Evolutionary conservation across 2,888 invertebrate genomes (phyloP).

Genomic region (Phyllotreta cruciferae): DNA sequence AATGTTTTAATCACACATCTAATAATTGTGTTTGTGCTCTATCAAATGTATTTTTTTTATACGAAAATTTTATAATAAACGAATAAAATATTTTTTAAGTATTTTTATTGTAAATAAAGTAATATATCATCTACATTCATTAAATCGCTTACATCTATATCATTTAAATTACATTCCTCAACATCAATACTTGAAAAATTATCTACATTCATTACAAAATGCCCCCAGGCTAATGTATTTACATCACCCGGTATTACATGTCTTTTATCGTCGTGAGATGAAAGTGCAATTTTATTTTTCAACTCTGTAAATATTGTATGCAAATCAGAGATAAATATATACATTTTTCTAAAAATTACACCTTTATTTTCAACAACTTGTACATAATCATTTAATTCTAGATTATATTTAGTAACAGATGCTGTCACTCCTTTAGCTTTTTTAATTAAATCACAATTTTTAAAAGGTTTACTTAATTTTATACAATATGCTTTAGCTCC

Average conservation of each 20-base stretch:
- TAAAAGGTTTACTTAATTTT: slow-evolving; percentile 9
- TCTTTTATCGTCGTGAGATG: slow-evolving; percentile 16
- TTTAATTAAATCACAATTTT: slow-evolving; percentile 11
- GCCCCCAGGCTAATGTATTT: slow-evolving; percentile 25
- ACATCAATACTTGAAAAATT: too few species aligned
- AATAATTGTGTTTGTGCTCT: slow-evolving; percentile 7
- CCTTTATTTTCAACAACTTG: slow-evolving; percentile 1
- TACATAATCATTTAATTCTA: slow-evolving; percentile 13
- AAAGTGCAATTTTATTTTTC: slow-evolving; percentile 20
- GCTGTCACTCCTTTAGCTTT: slow-evolving; percentile 23
- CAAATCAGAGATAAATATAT: slow-evolving; percentile 1
- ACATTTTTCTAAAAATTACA: slow-evolving; percentile 13
- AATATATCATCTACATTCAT: too few species aligned
- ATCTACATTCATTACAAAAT: slow-evolving; percentile 2
- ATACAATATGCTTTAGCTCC: slow-evolving; percentile 29
- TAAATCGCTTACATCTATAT: too few species aligned
- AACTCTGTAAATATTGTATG: slow-evolving; percentile 24
- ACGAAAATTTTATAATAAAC: neutral
- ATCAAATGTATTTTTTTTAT: neutral
- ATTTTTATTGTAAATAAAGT: too few species aligned
- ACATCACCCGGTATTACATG: slow-evolving; percentile 12
- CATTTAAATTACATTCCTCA: too few species aligned
- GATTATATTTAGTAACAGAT: neutral
- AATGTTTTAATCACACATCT: slow-evolving; percentile 6
- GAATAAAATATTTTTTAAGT: too few species aligned